Percentiles rank a stretch among this genome's conserved stretches.
These are phyloP conservation scores for Pelecanus crispus DNA, from an alignment of 2,113 vertebrate species.

Conservation along the genomic window DNA sequence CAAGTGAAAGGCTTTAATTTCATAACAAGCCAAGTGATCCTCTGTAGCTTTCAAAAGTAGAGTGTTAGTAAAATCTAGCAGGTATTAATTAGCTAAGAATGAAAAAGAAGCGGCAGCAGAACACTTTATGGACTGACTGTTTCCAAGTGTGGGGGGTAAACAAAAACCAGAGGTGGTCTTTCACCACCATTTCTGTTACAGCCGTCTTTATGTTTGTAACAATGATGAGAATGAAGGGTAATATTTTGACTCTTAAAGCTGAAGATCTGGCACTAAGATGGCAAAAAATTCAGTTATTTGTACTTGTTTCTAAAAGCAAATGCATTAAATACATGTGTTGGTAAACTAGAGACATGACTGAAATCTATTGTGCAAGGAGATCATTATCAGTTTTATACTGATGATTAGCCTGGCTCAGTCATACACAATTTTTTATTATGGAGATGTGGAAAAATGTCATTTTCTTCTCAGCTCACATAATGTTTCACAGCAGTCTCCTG, in stretches of 20 bases:
- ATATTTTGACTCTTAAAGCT: not conserved
- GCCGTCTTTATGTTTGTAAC: not conserved
- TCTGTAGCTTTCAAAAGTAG: not conserved
- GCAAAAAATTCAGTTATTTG: not conserved
- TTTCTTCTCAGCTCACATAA: not conserved
- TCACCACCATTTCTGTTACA: not conserved
- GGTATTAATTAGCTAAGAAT: not conserved
- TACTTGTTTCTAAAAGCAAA: not conserved
- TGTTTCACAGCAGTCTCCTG: conserved; percentile 1
- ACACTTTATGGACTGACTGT: not conserved
- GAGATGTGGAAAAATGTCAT: not conserved
- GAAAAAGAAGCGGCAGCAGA: not conserved
- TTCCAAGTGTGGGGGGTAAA: not conserved
- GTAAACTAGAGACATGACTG: not conserved
- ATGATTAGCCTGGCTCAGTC: not conserved
- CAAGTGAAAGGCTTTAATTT: not conserved
- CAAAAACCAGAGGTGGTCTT: not conserved
- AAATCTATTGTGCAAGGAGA: not conserved
- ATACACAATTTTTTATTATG: not conserved
- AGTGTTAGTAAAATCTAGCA: not conserved
- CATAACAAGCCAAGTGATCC: not conserved
- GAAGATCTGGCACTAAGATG: not conserved
- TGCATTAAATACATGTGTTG: not conserved
- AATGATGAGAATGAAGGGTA: not conserved
- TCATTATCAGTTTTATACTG: not conserved